Evolutionary conservation across 2,797 vertebrate species (phyloP), one percentile per base, ranked within the genome.

Genomic region (Anguilla megastoma): DNA sequence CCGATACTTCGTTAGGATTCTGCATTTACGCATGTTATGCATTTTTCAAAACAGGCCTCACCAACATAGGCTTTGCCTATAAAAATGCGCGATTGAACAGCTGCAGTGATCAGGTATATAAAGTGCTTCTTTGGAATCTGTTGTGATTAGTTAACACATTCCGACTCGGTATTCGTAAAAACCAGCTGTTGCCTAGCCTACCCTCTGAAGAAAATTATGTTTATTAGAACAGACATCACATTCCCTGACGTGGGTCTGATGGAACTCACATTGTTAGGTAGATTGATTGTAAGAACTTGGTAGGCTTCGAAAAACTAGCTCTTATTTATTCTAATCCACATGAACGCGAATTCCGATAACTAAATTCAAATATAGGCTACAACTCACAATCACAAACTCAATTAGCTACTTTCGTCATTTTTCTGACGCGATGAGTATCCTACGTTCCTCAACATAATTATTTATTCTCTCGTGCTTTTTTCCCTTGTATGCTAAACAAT

Each of bases 361-460:
- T n/a, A 71, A n/a, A n/a, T 45, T n/a, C 2, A 45, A 80, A 80
- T 80, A 41, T 45, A 63, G 58, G 16, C 21, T 63, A 82, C 41
- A 82, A n/a, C 41, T 82, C 18, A 27, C 45, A 52, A 56, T 27
- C 80, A 33, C 14, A 27, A 36, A 45, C 41, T 45, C 41, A 45
- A 45, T 45, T 45, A 45, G 41, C 41, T 45, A 45, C 41, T 45
- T 84, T 58, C 30, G 45, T 87, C 60, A 66, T 24, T 41, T 58
- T 66, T 88, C 48, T 85, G 48, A 66, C 87, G 71, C 41, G 48
- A 88, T 16, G 30, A 33, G 50, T 56, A n/a, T 14, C 56, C 56
- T 58, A 83, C n/a, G 8, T 50, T 54, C 71, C 24, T 36, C 60
- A 74, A 41, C 33, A 85, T 48, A 56, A 54, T 33, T 36, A 87